Percentiles rank a stretch among this genome's conserved stretches.
These are phyloP conservation scores for Fragum whitleyi DNA, from an alignment of 2,888 invertebrate species.

Conservation along the genomic window DNA sequence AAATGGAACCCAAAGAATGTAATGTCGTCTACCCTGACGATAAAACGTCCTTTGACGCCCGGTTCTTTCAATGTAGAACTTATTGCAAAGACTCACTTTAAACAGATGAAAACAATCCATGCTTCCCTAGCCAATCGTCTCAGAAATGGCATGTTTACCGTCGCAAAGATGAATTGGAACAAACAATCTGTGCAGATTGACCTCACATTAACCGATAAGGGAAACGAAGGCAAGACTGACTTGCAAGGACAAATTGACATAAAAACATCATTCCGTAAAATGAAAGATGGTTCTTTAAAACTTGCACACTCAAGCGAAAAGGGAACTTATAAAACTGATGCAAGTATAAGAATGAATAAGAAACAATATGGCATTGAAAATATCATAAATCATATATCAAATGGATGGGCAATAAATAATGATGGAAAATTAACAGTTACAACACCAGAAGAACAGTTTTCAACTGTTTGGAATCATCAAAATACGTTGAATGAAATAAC, in stretches of 20 bases:
- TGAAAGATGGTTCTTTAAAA: slow-evolving; percentile 48
- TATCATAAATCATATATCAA: slow-evolving; percentile 59
- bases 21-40: slow-evolving; percentile 66
- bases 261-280: slow-evolving; percentile 61
- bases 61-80: slow-evolving; percentile 61
- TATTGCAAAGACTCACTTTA: slow-evolving; percentile 69
- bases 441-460: slow-evolving; percentile 62
- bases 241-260: slow-evolving; percentile 64
- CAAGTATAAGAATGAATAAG: slow-evolving; percentile 53
- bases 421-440: slow-evolving; percentile 67
- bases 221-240: slow-evolving; percentile 49
- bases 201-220: slow-evolving; percentile 64
- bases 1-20: slow-evolving; percentile 66
- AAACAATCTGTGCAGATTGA: slow-evolving; percentile 60
- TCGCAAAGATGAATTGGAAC: slow-evolving; percentile 61
- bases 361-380: slow-evolving; percentile 57
- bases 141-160: slow-evolving; percentile 50
- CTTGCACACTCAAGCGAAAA: slow-evolving; percentile 64
- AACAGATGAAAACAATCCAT: slow-evolving; percentile 57
- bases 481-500: slow-evolving; percentile 59
- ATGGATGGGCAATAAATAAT: slow-evolving; percentile 63
- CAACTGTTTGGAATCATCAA: slow-evolving; percentile 70
- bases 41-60: slow-evolving; percentile 68
- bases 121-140: slow-evolving; percentile 63
- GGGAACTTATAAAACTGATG: slow-evolving; percentile 44